Conservation (phyloP, 2,888 invertebrate genomes). For the Epinotia brunnichana region DNA sequence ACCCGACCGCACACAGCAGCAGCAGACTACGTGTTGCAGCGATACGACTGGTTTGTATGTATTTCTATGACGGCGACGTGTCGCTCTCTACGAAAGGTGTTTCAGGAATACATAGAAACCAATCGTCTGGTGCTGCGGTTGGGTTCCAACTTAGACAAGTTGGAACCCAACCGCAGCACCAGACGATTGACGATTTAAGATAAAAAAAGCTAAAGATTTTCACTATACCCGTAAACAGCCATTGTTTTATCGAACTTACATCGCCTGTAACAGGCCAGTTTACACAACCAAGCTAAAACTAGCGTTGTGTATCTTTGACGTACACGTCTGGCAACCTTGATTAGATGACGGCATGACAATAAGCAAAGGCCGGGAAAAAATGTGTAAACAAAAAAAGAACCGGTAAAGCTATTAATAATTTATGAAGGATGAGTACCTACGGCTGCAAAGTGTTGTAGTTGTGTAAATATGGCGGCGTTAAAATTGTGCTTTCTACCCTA, state of each 20-base stretch:
- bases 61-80: no score
- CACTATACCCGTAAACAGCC: background rate
- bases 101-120: no score
- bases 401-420: slow-evolving; percentile 40
- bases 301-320: slow-evolving; percentile 17
- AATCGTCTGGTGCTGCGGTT: no score
- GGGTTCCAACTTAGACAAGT: no score
- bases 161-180: no score
- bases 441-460: slow-evolving; percentile 8
- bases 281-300: slow-evolving; percentile 23
- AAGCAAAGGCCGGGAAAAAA: slow-evolving; percentile 66
- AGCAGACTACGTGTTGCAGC: no score
- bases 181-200: no score
- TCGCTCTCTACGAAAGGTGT: no score
- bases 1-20: no score
- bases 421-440: slow-evolving; percentile 18
- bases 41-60: no score
- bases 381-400: slow-evolving; percentile 35
- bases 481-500: background rate
- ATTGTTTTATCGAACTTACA: background rate
- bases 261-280: slow-evolving; percentile 2
- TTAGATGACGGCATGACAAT: slow-evolving; percentile 68
- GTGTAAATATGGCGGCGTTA: slow-evolving; percentile 15
- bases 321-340: slow-evolving; percentile 55
- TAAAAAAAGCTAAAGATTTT: no score